A percentile compares a stretch with the other conserved stretches of the same genome.
Conservation (phyloP, 1,140 invertebrate species). For the Anagrus nilaparvatae region DNA sequence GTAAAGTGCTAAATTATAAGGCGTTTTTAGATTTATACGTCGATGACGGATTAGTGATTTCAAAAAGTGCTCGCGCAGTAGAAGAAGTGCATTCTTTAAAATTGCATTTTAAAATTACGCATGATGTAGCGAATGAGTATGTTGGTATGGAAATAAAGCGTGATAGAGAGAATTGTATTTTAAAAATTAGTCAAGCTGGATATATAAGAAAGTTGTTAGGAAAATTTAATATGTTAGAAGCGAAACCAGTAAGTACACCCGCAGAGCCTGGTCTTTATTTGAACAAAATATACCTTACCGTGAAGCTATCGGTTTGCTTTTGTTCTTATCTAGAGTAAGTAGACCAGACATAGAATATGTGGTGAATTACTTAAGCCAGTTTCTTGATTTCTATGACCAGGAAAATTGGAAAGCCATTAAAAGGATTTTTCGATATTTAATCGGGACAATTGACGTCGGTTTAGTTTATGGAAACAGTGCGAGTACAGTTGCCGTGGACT, state of each 20-base stretch:
- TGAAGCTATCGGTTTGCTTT: conserved; percentile 30
- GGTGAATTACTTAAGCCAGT: conserved; percentile 28
- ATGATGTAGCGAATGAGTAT: neutral
- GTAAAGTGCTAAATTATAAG: neutral
- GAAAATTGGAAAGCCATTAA: conserved; percentile 32
- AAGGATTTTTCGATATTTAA: conserved; percentile 33
- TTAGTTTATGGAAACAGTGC: conserved; percentile 12
- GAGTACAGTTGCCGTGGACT: neutral
- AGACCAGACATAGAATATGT: conserved; percentile 36
- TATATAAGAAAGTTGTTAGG: neutral
- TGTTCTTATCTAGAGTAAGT: conserved; percentile 30
- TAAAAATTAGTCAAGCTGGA: neutral
- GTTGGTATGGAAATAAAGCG: neutral
- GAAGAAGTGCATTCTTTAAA: too few species aligned
- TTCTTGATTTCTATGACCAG: conserved; percentile 20
- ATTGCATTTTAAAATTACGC: neutral
- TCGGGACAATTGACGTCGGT: conserved; percentile 25
- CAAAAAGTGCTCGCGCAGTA: too few species aligned
- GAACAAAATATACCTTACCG: conserved; percentile 23
- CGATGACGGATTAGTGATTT: conserved; percentile 13
- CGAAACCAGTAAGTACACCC: conserved; percentile 11
- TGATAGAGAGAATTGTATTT: neutral
- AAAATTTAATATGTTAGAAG: conserved; percentile 9
- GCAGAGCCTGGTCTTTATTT: conserved; percentile 10
- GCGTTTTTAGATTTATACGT: conserved; percentile 15